Conservation (phyloP, 2,797 vertebrate genomes). For the Pantherophis alleghaniensis region DNA sequence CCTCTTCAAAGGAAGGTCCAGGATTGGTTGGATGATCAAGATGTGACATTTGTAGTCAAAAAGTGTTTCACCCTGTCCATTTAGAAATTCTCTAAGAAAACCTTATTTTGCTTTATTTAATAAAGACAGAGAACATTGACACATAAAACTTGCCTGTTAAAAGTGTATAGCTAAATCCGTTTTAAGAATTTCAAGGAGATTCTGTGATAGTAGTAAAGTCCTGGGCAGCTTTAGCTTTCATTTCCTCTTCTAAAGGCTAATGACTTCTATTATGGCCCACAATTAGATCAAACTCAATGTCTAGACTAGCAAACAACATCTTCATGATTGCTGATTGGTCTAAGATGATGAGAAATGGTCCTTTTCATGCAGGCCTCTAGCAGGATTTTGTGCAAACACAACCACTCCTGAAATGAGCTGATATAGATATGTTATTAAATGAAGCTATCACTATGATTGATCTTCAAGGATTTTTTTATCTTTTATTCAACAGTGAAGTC, state of each 20-base stretch:
- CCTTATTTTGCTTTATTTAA: background rate
- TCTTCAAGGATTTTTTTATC: background rate
- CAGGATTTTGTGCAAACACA: background rate
- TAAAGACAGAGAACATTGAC: background rate
- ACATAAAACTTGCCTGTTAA: background rate
- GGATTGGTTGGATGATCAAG: background rate
- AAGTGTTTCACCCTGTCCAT: background rate
- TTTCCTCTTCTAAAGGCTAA: background rate
- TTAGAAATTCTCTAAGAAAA: background rate
- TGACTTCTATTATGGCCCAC: background rate
- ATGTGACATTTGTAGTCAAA: background rate
- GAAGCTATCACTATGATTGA: background rate
- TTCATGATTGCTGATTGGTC: background rate
- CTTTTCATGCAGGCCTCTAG: background rate
- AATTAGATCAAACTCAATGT: background rate
- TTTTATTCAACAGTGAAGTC: background rate
- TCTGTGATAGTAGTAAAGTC: background rate
- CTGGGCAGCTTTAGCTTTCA: background rate
- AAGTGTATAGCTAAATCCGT: background rate
- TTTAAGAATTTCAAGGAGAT: background rate
- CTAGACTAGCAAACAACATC: constrained; percentile 2
- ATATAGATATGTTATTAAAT: background rate
- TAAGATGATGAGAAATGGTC: background rate
- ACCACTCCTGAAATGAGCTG: background rate
- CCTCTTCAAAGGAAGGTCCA: background rate